Base-by-base conservation (phyloP, 1,140 invertebrate genomes). In the Orius laevigatus region DNA sequence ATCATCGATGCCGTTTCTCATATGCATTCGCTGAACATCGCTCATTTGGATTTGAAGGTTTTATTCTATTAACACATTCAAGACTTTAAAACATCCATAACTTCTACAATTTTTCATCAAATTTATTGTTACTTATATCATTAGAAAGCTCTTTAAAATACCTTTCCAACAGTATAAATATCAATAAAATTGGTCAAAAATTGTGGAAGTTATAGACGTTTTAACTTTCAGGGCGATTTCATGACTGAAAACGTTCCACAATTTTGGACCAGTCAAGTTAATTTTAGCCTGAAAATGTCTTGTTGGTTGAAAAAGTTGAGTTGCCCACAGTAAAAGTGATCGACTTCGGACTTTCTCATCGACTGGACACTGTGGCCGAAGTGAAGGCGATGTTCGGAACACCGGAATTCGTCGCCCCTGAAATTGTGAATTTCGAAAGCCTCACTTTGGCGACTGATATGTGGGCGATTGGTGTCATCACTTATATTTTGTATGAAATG, bases 371-470 rank as follows among this genome's bases (percentile, higher is more conserved):
- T 31, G 86, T 84, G 31, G 78, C 84, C 48, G 87, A 92, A 63
- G 82, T 94, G 52, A 72, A 88, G 52, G 90, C 93, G 66, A 90
- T 94, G 61, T 72, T 92, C 55, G 91, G 90, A 63, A 91, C 88
- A 10, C 84, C 85, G 42, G 87, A 91, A 65, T 92, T 91, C 74
- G 85, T 90, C 58, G 84, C 87, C 16, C 87, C 86, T 40, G 88
- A 91, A 72, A 84, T 95, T 52, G 70, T 95, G 20, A 87, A 84
- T 60, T 95, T 92, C 67, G 89, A 95, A 65, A 86, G 88, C 40
- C 78, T 95, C 52, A 82, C 81, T 49, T 70, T 92, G 49, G 77
- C 85, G 8, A 92, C 90, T 25, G 91, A 95, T 66, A 91, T 95
- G 73, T 95, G 91, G 89, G 49, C 89, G 48, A 76, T 94, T 54